phyloP scores from a whole-genome alignment of 2,113 vertebrate species.

The Prionailurus bengalensis region DNA sequence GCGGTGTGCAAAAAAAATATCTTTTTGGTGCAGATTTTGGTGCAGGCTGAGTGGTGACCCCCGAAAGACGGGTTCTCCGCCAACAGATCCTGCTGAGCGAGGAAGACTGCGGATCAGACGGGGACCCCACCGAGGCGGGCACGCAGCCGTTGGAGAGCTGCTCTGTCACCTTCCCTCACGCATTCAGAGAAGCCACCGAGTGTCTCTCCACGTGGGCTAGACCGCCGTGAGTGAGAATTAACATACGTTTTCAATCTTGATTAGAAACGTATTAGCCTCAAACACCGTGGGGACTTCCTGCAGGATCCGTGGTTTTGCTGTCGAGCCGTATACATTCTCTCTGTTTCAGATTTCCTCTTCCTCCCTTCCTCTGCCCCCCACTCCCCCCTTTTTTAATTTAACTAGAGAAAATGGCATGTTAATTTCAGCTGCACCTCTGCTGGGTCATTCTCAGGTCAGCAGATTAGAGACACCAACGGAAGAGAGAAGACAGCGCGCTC shows the following conservation, averaged over 20 bases:
- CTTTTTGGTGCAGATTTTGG: not conserved
- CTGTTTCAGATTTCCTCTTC: constrained; percentile 49
- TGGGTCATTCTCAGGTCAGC: constrained; percentile 89
- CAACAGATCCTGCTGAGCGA: accelerated
- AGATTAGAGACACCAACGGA: constrained; percentile 87
- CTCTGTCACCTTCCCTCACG: not conserved
- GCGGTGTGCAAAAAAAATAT: not conserved
- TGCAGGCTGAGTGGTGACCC: too few relatives aligned
- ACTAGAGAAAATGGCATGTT: constrained; percentile 87
- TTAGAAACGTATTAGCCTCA: constrained; percentile 66
- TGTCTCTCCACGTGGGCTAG: constrained; percentile 58
- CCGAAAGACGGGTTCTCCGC: accelerated
- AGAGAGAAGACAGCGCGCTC: constrained; percentile 84
- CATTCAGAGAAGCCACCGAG: constrained; percentile 9
- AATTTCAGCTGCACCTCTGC: constrained; percentile 86
- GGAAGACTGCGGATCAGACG: accelerated
- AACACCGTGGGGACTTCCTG: constrained; percentile 49
- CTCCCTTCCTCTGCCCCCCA: not conserved
- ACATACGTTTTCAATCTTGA: constrained; percentile 74
- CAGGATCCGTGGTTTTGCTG: not conserved
- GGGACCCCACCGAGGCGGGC: not conserved
- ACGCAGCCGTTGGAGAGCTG: accelerated
- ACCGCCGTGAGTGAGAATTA: constrained; percentile 55
- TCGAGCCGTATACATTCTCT: not conserved
- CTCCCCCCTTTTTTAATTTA: constrained; percentile 82